Evolutionary conservation across 2,797 vertebrate species (phyloP).

Genomic region (Furcifer pardalis): DNA sequence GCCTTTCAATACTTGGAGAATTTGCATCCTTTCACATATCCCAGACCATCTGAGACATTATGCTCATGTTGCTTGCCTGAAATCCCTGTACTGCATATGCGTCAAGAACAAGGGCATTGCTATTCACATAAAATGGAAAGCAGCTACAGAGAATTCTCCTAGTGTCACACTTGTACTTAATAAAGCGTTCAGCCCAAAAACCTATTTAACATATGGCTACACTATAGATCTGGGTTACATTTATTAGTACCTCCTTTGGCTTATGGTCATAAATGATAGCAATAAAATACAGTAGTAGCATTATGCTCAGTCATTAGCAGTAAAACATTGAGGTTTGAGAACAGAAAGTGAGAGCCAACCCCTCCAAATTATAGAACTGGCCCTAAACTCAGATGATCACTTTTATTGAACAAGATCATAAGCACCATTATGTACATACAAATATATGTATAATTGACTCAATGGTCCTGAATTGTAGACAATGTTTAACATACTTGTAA

Average conservation of each 20-base stretch:
- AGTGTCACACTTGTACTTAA: neutral
- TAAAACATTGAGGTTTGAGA: neutral
- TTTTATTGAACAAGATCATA: too few relatives aligned
- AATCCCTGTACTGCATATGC: neutral
- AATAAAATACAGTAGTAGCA: neutral
- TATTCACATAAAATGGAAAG: conserved; percentile 12
- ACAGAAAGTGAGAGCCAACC: neutral
- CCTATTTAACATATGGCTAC: neutral
- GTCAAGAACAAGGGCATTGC: neutral
- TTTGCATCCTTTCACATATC: conserved; percentile 29
- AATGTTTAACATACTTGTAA: neutral
- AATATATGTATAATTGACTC: neutral
- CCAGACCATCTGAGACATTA: conserved; percentile 45
- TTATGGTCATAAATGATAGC: neutral
- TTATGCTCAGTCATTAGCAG: neutral
- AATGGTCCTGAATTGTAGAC: neutral
- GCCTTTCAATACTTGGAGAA: conserved; percentile 40
- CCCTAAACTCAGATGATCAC: neutral
- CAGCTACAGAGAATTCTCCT: conserved; percentile 18
- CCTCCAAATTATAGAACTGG: neutral
- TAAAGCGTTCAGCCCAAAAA: conserved; percentile 15
- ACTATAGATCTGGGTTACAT: neutral
- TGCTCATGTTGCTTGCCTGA: conserved; percentile 39
- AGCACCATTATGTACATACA: neutral
- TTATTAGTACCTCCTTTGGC: neutral